Base-by-base conservation (phyloP, 2,888 invertebrate species). In the Tiliacea aurago region DNA sequence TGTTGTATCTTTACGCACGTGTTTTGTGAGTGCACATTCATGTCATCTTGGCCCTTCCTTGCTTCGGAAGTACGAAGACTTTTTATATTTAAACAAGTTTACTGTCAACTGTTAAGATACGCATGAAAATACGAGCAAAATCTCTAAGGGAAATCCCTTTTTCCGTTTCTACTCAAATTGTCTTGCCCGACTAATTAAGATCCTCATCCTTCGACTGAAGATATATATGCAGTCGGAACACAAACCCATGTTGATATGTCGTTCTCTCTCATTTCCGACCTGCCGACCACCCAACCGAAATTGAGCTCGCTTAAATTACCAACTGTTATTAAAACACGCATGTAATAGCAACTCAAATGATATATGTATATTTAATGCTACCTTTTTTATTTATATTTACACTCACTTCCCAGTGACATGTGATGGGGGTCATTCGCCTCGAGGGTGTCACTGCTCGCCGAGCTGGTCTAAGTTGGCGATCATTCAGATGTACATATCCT, bases 231-330 rank as follows among this genome's bases (percentile, higher is more conserved):
- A 70, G 65, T 56, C 81, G 70, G 76, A 84, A 80, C 61, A 74
- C 58, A 84, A 80, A 66, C 23, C 37, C 74, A 55, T 80, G 66
- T 51, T 78, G 64, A 82, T 70, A 56, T n/a, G 78, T 79, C 20
- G 49, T 62, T 63, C 47, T 70, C 20, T 63, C 43, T 56, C 64
- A 72, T 71, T 81, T 84, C 84, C 84, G 73, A 80, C 70, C 74
- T 41, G 47, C 73, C 86, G 91, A 90, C 91, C 93, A 90, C 91
- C 92, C 92, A 90, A 71, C 76, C 81, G 61, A 90, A 87, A 90
- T 87, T 82, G 87, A 86, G 79, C 85, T 68, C 84, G 92, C 92
- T 93, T 93, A 92, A 92, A 92, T 92, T 90, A 90, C 88, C 91
- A 93, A 93, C 91, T 88, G 88, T 93, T 91, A 91, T 89, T 89